Conservation (phyloP, 2,797 vertebrate species). For the Periophthalmus magnuspinnatus region DNA sequence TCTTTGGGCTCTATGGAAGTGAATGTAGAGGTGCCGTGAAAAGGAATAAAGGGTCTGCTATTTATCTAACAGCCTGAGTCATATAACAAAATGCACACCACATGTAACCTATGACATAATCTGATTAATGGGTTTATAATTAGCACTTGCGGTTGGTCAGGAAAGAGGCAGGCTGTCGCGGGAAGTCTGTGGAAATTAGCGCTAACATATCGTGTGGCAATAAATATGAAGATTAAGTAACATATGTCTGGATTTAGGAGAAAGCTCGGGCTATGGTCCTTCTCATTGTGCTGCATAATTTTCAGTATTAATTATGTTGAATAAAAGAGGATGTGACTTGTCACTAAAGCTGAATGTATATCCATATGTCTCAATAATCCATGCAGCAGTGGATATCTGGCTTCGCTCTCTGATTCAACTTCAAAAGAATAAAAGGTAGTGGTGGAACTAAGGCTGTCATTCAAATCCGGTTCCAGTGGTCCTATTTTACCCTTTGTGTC, state of each 20-base stretch:
- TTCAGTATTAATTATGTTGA: slow-evolving; percentile 48
- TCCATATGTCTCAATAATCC: slow-evolving; percentile 58
- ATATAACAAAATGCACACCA: slow-evolving; percentile 75
- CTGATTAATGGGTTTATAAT: slow-evolving; percentile 82
- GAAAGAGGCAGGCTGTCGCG: slow-evolving; percentile 47
- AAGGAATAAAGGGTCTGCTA: slow-evolving; percentile 71
- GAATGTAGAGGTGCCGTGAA: slow-evolving; percentile 68
- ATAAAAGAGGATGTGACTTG: slow-evolving; percentile 40
- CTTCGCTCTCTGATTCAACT: slow-evolving; percentile 55
- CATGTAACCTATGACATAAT: slow-evolving; percentile 83
- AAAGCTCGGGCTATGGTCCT: slow-evolving; percentile 23
- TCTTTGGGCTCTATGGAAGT: slow-evolving; percentile 54
- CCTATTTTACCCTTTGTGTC: slow-evolving; percentile 58
- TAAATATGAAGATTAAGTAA: slow-evolving; percentile 41
- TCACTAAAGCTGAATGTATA: slow-evolving; percentile 29
- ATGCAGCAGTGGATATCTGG: slow-evolving; percentile 37
- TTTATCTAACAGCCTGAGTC: slow-evolving; percentile 78
- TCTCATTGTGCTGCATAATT: slow-evolving; percentile 32
- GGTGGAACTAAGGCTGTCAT: slow-evolving; percentile 53
- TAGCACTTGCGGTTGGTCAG: slow-evolving; percentile 57
- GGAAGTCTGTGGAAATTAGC: slow-evolving; percentile 57
- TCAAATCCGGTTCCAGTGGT: slow-evolving; percentile 50
- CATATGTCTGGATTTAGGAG: slow-evolving; percentile 36
- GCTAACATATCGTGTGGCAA: slow-evolving; percentile 41
- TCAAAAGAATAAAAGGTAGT: slow-evolving; percentile 39